Evolutionary conservation across 2,797 vertebrate species (phyloP), one percentile per base, ranked within the genome.

Genomic region (Gallinago stenura): DNA sequence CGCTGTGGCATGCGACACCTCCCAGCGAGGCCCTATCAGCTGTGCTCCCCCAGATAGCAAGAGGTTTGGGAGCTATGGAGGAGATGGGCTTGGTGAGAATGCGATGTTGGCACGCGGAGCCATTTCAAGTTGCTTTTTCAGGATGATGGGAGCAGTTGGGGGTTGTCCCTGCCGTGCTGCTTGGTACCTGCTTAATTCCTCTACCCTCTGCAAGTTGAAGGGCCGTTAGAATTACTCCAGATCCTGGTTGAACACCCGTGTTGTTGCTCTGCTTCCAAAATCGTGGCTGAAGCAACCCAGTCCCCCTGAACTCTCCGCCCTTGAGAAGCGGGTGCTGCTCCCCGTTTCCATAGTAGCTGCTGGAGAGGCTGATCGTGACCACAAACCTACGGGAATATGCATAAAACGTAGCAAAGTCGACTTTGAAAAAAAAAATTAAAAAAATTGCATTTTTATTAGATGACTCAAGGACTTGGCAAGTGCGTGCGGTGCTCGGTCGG

Each of bases 1-100:
- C 1, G 13, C 93, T 87, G 95, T 92, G 97, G 96, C 97, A 93
- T 93, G 96, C 64, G 88, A 85, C 97, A 92, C 96, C 94, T 95
- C 90, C 79, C 70, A 45, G 3, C 26, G 25, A 37, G 93, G 83
- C 96, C 15, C 0, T 96, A 77, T 97, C 97, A 97, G 97, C 98
- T 98, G 97, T 82, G 72, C 91, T 90, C 54, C 41, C 90, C 91
- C 92, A 89, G 97, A 97, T 96, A 97, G 93, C 39, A 39, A 39
- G 39, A 39, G 39, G 12, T 39, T 39, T 39, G 14, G 39, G 39
- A 39, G 39, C 87, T 54, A 9, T 41, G 50, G 51, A 91, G 87
- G 83, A 50, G 88, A 3, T 58, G 64, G 54, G 76, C 87, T 61
- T 69, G 61, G 51, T 62, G 84, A 80, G 97, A 97, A 97, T 92